Percentiles rank a stretch among this genome's conserved stretches.
phyloP scores from a whole-genome alignment of 1,140 invertebrate species.

The Aphaenogaster rudis region DNA sequence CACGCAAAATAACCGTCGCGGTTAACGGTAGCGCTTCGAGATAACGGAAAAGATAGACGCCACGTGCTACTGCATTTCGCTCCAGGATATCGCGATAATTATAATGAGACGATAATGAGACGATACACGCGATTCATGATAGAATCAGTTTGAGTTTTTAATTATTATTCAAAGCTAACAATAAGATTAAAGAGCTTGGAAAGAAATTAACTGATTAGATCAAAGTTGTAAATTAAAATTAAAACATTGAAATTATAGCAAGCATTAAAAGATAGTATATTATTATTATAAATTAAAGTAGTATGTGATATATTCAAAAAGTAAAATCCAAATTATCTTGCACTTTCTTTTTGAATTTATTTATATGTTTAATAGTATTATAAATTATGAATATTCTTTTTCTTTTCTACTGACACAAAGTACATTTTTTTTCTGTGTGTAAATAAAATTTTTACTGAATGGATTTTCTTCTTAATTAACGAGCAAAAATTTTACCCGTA shows the following conservation, averaged over 20 bases:
- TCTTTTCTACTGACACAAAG: not conserved
- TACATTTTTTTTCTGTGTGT: not conserved
- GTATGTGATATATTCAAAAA: not conserved
- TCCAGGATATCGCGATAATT: slow-evolving; percentile 15
- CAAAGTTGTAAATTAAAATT: not conserved
- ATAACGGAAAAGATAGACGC: slow-evolving; percentile 49
- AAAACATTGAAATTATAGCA: not conserved
- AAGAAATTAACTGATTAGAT: not conserved
- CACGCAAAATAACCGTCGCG: slow-evolving; percentile 53
- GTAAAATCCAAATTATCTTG: not conserved
- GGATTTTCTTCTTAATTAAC: slow-evolving; percentile 27
- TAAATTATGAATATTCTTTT: not conserved
- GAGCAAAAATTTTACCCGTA: slow-evolving; percentile 22
- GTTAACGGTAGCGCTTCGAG: slow-evolving; percentile 47
- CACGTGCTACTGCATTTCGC: not conserved
- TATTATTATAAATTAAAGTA: not conserved
- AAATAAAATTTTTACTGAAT: slow-evolving; percentile 18
- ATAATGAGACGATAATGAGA: not conserved
- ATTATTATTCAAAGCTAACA: not conserved
- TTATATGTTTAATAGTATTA: not conserved
- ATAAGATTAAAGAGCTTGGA: not conserved
- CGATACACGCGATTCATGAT: not conserved
- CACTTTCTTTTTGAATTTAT: not conserved
- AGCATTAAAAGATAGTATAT: not conserved
- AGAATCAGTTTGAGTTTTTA: not conserved